Conservation (phyloP, 2,888 invertebrate species). For the Hydrotaea diabolus region DNA sequence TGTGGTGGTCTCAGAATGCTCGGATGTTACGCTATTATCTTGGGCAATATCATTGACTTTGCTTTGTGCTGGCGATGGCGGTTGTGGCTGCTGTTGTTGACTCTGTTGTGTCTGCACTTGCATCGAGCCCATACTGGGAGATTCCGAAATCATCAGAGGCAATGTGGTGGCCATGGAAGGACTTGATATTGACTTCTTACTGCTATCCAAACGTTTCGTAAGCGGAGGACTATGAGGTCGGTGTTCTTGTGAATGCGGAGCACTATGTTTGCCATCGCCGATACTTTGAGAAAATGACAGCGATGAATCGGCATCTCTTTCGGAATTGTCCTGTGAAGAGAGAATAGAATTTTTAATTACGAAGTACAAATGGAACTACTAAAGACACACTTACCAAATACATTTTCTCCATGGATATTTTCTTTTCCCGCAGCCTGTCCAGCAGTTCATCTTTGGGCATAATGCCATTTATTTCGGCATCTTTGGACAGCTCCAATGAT, state of each 20-base stretch:
- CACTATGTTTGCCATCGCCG: conserved; percentile 72
- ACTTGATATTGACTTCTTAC: conserved; percentile 80
- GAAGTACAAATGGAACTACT: not conserved
- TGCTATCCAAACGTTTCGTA: conserved; percentile 77
- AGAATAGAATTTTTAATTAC: not conserved
- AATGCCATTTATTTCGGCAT: conserved; percentile 80
- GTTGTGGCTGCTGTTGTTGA: conserved; percentile 71
- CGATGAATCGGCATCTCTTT: conserved; percentile 77
- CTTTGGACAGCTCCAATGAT: conserved; percentile 82
- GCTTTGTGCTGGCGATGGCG: conserved; percentile 61
- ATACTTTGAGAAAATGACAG: conserved; percentile 78
- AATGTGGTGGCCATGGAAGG: conserved; percentile 77
- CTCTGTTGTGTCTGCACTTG: conserved; percentile 71
- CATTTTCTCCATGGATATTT: conserved; percentile 79
- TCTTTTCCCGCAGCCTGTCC: conserved; percentile 85
- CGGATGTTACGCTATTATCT: conserved; percentile 80
- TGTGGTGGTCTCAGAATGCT: conserved; percentile 79
- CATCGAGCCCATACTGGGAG: conserved; percentile 79
- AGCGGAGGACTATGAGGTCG: conserved; percentile 71
- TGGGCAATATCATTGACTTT: conserved; percentile 77
- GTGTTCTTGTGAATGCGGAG: conserved; percentile 67
- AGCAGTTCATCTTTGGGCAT: conserved; percentile 84
- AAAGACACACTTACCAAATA: conserved; percentile 74
- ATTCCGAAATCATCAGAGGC: conserved; percentile 77
- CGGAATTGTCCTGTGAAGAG: conserved; percentile 74